Evolutionary conservation across 2,888 invertebrate species (phyloP).

Genomic region (Exocentrus adspersus): DNA sequence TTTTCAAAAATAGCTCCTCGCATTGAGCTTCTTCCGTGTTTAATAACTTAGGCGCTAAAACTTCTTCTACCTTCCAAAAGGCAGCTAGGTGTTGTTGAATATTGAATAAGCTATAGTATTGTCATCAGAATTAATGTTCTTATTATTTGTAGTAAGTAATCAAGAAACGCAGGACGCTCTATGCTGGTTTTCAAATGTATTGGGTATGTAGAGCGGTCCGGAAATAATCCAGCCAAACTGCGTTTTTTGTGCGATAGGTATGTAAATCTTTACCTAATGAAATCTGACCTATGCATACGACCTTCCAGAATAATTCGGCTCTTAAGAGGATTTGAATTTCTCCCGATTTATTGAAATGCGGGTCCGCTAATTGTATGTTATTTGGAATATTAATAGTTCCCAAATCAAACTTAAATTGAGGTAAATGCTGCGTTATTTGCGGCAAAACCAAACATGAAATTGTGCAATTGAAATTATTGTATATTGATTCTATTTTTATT

Average conservation of each 20-base stretch:
- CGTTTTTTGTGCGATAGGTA: constrained; percentile 7
- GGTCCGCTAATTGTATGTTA: constrained; percentile 6
- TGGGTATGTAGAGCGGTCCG: background rate
- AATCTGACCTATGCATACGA: constrained; percentile 6
- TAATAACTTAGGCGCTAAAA: background rate
- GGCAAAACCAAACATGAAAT: constrained; percentile 12
- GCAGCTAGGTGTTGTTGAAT: constrained; percentile 18
- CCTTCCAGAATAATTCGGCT: constrained; percentile 5
- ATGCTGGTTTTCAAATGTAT: background rate
- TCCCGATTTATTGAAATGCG: background rate
- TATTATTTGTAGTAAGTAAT: constrained; percentile 4
- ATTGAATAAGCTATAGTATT: too few species aligned
- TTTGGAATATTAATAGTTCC: background rate
- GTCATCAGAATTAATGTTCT: too few species aligned
- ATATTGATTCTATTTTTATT: background rate
- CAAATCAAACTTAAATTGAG: background rate
- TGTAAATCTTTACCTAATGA: constrained; percentile 6
- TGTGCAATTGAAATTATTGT: background rate
- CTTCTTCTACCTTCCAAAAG: constrained; percentile 47
- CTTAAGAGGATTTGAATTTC: constrained; percentile 3
- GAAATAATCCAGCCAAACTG: constrained; percentile 9
- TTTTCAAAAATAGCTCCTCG: constrained; percentile 4
- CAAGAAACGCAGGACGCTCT: background rate
- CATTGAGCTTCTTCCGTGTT: constrained; percentile 16
- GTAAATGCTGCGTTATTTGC: constrained; percentile 6